Evolutionary conservation across 2,797 vertebrate species (phyloP), one percentile per base, ranked within the genome.

Genomic region (Siniperca scherzeri): DNA sequence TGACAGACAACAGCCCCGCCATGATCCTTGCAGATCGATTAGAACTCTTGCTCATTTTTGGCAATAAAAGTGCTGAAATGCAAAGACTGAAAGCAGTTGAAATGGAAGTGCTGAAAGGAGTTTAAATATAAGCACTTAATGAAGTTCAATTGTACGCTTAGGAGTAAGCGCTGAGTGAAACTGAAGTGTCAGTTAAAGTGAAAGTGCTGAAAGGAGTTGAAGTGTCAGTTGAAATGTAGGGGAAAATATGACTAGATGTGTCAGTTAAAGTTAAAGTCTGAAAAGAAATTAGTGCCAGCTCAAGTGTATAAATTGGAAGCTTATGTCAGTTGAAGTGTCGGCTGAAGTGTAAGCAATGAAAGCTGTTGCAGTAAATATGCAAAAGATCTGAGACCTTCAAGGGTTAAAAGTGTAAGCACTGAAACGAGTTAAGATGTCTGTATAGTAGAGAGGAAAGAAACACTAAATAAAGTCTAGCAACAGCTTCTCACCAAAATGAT

Each of bases 1-100:
- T 67, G 79, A 84, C 73, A 78, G 60, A 80, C 82, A 61, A 62
- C 65, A 12, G 50, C 70, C 25, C 21, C 9, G 40, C 44, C 60
- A 16, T 14, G 42, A 40, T 69, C 21, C 8, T 36, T 59, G 36
- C 38, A 48, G 40, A 70, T 9, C 50, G 7, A 57, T 12, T 11
- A 12, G 30, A 42, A 44, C 11, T 53, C 30, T 11, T 59, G 19
- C 38, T 55, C n/a, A 33, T 4, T 57, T 64, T 53, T 42, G 1
- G 40, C 27, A 30, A 46, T 44, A 40, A 64, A 61, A 12, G 55
- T 67, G 19, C 66, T 22, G 21, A 65, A 69, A 67, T 48, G 38
- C 16, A 74, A 80, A 44, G 40, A 57, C n/a, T 21, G 12, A 55
- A 30, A 53, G 53, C 7, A 55, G 9, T 7, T 36, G 8, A 42